Percentiles rank a stretch among this genome's conserved stretches.
Evolutionary conservation across 2,113 vertebrate genomes (phyloP).

Genomic region (Entosphenus tridentatus): DNA sequence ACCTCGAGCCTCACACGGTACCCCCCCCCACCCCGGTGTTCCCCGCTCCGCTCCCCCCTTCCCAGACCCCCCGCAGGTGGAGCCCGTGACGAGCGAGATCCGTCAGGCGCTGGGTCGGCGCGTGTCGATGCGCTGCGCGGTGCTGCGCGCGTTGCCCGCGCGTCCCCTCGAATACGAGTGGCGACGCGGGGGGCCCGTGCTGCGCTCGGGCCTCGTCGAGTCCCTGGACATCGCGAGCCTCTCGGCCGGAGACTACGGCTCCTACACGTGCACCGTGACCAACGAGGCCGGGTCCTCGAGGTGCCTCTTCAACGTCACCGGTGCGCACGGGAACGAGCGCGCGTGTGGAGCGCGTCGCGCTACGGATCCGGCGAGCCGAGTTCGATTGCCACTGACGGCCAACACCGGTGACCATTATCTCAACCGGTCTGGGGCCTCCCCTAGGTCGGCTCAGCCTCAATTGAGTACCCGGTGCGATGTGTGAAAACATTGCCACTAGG

Average conservation of each 20-base stretch:
- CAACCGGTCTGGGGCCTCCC: no score
- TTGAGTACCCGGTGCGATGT: no score
- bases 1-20: no score
- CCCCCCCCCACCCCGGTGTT: no score
- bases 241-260: conserved; percentile 44
- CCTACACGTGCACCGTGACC: conserved; percentile 60
- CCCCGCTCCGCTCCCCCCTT: no score
- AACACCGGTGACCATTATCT: no score
- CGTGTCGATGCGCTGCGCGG: conserved; percentile 43
- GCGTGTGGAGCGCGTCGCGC: no score
- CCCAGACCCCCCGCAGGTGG: conserved; percentile 53
- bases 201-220: conserved; percentile 44
- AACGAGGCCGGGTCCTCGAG: conserved; percentile 47
- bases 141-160: conserved; percentile 53
- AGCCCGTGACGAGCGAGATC: conserved; percentile 49
- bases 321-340: conserved; percentile 24
- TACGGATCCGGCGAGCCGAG: no score
- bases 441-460: no score
- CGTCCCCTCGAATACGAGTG: conserved; percentile 48
- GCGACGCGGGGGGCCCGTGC: conserved; percentile 42
- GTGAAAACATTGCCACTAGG: no score
- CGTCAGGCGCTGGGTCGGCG: conserved; percentile 41
- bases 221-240: conserved; percentile 53
- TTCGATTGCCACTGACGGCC: no score
- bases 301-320: conserved; percentile 68